These are phyloP conservation scores for Colistium nudipinnis DNA, from an alignment of 2,113 vertebrate species.

Conservation along the genomic window DNA sequence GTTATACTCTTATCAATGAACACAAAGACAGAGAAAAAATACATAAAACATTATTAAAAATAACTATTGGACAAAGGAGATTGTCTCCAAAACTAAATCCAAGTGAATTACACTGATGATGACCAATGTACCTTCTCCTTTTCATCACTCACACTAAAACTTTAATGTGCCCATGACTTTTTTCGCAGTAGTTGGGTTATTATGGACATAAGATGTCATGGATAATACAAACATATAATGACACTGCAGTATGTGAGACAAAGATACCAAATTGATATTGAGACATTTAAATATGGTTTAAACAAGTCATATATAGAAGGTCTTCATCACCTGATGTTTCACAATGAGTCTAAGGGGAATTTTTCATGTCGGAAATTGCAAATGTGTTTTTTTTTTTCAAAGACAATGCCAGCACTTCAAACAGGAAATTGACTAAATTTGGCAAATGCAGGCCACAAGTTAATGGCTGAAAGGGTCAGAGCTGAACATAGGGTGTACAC, in stretches of 20 bases:
- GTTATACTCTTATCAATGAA: too few species aligned
- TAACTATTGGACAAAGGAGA: not conserved
- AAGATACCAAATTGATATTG: constrained; percentile 47
- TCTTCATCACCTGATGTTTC: constrained; percentile 58
- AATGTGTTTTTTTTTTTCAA: not conserved
- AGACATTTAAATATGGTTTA: constrained; percentile 33
- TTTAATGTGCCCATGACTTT: not conserved
- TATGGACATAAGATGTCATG: not conserved
- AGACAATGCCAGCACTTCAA: not conserved
- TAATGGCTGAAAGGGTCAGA: constrained; percentile 8
- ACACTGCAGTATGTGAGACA: not conserved
- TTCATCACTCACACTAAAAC: not conserved
- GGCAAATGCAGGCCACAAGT: too few species aligned
- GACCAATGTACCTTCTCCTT: not conserved
- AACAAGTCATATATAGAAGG: constrained; percentile 57
- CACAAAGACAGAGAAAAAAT: not conserved
- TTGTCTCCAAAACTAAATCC: not conserved
- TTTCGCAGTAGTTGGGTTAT: too few species aligned
- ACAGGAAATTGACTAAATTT: constrained; percentile 2
- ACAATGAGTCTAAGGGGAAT: constrained; percentile 41
- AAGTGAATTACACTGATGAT: too few species aligned
- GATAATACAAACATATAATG: constrained; percentile 3
- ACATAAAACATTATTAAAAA: not conserved
- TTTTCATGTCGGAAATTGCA: not conserved
- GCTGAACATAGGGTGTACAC: constrained; percentile 2